Evolutionary conservation across 2,113 vertebrate genomes (phyloP), one percentile per base, ranked within the genome.

Genomic region (Cheirogaleus medius): DNA sequence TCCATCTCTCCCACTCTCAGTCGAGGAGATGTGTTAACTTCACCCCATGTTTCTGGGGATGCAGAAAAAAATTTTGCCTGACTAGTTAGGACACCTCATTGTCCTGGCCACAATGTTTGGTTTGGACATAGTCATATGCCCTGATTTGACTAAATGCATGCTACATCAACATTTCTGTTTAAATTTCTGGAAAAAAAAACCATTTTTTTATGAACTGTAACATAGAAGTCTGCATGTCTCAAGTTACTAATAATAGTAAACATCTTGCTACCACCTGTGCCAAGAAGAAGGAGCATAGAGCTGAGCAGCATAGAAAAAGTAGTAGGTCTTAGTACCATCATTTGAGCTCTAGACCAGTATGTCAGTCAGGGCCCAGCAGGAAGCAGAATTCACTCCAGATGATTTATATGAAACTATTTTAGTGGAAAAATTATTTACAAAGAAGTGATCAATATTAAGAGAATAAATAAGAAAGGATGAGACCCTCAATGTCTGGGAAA

Each of bases 381-480:
- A 81, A 90, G 17, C 15, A 92, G 32, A 95, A 80, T 15, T 54
- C 7, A 95, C n/a, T 77, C 9, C 12, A 73, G 63, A 15, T 80
- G 13, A 27, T 63, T 84, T 69, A 7, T 21, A 56, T 76, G 49
- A 91, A 77, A 64, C 5, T 32, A 60, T 63, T 63, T 83, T 66
- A 69, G 49, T 73, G 23, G 6, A 78, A 69, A 6, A 68, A 18
- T 78, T 69, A 44, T 90, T 91, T 95, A 89, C 4, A 39, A 39
- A 73, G 23, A 39, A 85, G 2, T 66, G 8, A 89, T n/a, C 4
- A 71, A 95, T 78, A 76, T 32, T 54, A 60, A 78, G 39, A 5
- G 17, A 82, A 52, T 91, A 47, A 71, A 18, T 4, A 42, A 73
- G 34, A 9, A 83, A 44, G 6, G 21, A 42, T 21, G 5, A 77